Evolutionary conservation across 2,888 invertebrate species (phyloP), one percentile per base, ranked within the genome.

Genomic region (Agrotis ipsilon): DNA sequence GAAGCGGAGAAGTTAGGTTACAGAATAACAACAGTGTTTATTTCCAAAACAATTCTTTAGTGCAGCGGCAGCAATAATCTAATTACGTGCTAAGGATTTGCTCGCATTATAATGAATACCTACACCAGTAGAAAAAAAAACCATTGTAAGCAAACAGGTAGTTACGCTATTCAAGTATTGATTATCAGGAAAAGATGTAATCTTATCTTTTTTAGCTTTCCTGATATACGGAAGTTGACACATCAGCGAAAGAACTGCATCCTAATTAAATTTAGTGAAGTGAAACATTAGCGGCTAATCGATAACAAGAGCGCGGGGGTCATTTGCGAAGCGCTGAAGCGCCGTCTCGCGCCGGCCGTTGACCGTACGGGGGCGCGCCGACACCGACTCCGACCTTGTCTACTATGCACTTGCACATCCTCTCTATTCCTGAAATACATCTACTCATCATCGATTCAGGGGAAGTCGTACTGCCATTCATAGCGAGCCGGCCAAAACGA

Each of bases 301-400:
- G 92, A 95, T 95, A 94, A 91, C 84, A 93, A 91, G 83, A 91
- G 88, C 89, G 92, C 92, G 90, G 90, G 89, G 89, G 90, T 91
- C 88, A 88, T 87, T 90, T 82, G 87, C 86, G 89, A 90, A 91
- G 87, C 91, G 90, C 91, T 90, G 90, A 88, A 91, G 88, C 90
- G 90, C 88, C 88, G 92, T 87, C 90, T 89, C 88, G 89, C 79
- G 88, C 78, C 92, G 94, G 94, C 91, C 94, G 92, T 94, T 95
- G 94, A 95, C 95, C 94, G 92, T 87, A 89, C 89, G 91, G 90
- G 89, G 92, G 93, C 90, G 92, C 91, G 92, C 88, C 92, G 75
- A 78, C 80, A 72, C 83, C 91, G 91, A 92, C 81, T 73, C 82
- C 91, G 92, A 92, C 94, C 94, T 95, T 95, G 93, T 89, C 85